phyloP scores from a whole-genome alignment of 2,888 invertebrate genomes.

The Enchytraeus crypticus region DNA sequence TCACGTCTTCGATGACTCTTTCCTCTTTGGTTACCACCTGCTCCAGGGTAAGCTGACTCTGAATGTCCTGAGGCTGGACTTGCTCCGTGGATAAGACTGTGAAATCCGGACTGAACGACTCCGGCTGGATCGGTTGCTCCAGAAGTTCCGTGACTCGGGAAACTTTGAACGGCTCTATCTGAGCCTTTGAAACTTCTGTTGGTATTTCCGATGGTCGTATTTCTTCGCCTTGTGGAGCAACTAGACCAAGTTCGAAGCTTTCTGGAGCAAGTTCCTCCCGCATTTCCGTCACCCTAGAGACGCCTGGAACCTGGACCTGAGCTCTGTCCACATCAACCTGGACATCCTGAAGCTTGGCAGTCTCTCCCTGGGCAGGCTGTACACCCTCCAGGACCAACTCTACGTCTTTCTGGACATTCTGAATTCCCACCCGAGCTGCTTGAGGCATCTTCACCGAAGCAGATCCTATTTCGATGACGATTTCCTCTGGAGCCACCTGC shows the following conservation, averaged over 20 bases:
- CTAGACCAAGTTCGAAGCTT: background rate
- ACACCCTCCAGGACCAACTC: conserved; percentile 8
- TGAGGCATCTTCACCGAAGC: conserved; percentile 8
- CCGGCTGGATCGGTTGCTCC: background rate
- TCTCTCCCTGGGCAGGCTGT: background rate
- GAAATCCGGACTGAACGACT: background rate
- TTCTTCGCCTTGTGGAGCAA: background rate
- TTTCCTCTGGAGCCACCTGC: background rate
- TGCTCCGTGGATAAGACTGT: background rate
- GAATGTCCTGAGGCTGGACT: background rate
- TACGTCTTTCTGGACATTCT: background rate
- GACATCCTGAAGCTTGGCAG: conserved; percentile 1
- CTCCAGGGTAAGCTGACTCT: background rate
- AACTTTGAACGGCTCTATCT: background rate
- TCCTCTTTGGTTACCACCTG: background rate
- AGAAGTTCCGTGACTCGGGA: background rate
- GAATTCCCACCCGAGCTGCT: conserved; percentile 7
- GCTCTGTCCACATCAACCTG: background rate
- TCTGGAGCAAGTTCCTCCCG: background rate
- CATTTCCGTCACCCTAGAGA: conserved; percentile 1
- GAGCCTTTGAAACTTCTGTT: background rate
- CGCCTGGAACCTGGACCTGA: background rate
- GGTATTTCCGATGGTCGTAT: background rate
- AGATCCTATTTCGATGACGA: background rate
- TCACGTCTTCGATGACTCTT: background rate